Percentiles rank a stretch among this genome's conserved stretches.
phyloP scores from a whole-genome alignment of 2,888 invertebrate genomes.

The Coronaproctus castanopsis region DNA sequence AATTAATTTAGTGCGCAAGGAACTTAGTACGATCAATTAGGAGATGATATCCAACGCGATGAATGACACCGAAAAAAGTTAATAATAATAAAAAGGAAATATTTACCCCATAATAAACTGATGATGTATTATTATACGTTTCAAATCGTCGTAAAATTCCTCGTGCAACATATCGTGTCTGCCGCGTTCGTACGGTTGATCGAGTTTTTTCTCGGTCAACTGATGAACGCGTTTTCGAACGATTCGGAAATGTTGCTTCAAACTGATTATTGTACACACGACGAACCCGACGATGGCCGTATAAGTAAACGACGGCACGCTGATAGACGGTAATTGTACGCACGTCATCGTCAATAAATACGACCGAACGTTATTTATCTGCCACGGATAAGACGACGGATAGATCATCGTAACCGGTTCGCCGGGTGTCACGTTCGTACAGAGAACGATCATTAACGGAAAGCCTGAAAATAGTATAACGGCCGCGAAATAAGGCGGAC shows the following conservation, averaged over 20 bases:
- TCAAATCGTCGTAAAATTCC: too few species aligned
- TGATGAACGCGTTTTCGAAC: not conserved
- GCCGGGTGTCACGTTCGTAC: not conserved
- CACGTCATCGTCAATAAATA: not conserved
- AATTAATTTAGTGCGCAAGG: too few species aligned
- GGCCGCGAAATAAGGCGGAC: not conserved
- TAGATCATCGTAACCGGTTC: not conserved
- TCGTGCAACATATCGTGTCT: too few species aligned
- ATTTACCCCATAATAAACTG: too few species aligned
- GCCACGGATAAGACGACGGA: constrained; percentile 1
- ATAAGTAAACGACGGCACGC: not conserved
- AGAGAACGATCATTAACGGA: not conserved
- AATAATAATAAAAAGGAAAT: too few species aligned
- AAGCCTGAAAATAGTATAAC: not conserved
- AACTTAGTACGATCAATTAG: too few species aligned
- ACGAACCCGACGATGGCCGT: not conserved
- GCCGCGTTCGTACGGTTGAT: too few species aligned
- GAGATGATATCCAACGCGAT: too few species aligned
- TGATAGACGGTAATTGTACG: not conserved
- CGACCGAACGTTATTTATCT: not conserved
- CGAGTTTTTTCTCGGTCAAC: not conserved
- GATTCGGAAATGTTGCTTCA: not conserved
- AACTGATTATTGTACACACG: not conserved
- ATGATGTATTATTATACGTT: not conserved
- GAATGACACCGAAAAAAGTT: too few species aligned